A percentile compares a stretch with the other conserved stretches of the same genome.
Conservation (phyloP, 2,113 vertebrate species). For the Columba janthina region DNA sequence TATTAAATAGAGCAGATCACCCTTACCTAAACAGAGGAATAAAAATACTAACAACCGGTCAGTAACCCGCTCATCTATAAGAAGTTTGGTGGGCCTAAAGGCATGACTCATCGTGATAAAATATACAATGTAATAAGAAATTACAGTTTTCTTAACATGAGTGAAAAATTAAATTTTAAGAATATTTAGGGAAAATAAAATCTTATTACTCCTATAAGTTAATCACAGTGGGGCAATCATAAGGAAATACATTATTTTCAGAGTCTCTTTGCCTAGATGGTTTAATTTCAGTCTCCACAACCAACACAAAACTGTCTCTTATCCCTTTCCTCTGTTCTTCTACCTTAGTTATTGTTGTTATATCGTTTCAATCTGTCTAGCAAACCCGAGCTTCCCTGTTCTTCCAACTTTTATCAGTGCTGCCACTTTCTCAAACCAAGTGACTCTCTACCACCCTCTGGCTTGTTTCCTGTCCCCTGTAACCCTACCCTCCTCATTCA, state of each 20-base stretch:
- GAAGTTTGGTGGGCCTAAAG: not conserved
- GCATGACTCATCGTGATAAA: not conserved
- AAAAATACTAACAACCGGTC: not conserved
- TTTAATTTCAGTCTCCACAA: not conserved
- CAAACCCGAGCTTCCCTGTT: not conserved
- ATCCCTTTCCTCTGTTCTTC: rapidly evolving
- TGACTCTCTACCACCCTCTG: not conserved
- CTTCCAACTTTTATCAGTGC: not conserved
- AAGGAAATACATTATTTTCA: not conserved
- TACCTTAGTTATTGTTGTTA: not conserved
- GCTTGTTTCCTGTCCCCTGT: not conserved
- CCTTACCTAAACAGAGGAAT: not conserved
- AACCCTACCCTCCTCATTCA: not conserved
- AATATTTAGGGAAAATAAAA: not conserved
- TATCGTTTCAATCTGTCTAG: not conserved
- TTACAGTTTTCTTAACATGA: not conserved
- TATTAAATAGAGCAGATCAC: not conserved
- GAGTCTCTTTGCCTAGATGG: not conserved
- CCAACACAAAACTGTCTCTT: not conserved
- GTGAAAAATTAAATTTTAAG: not conserved
- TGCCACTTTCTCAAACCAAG: not conserved
- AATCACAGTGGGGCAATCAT: not conserved
- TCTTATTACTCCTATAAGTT: not conserved
- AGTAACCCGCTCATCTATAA: not conserved
- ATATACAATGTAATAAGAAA: not conserved